phyloP scores from a whole-genome alignment of 1,140 invertebrate genomes.

The Drosophila miranda region DNA sequence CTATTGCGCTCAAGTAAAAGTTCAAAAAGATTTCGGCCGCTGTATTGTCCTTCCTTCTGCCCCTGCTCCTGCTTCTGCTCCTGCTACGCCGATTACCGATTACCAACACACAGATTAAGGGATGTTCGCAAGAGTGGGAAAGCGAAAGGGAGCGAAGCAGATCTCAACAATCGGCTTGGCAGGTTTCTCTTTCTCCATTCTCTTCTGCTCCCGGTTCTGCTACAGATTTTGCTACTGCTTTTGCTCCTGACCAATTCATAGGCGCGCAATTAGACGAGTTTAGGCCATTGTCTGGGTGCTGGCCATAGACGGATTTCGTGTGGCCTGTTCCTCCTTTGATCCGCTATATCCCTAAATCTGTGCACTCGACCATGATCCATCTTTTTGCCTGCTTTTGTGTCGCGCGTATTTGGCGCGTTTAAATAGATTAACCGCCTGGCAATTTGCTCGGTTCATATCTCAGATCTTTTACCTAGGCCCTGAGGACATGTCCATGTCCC shows the following conservation, averaged over 20 bases:
- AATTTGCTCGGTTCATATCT: conserved; percentile 74
- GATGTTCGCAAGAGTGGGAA: conserved; percentile 52
- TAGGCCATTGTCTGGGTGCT: conserved; percentile 58
- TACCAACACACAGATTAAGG: conserved; percentile 81
- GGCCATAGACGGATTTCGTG: conserved; percentile 60
- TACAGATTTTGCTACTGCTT: conserved; percentile 4
- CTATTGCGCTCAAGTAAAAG: conserved; percentile 74
- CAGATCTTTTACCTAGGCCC: conserved; percentile 32
- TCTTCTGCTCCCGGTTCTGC: conserved; percentile 10
- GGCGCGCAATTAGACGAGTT: conserved; percentile 78
- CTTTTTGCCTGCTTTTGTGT: conserved; percentile 52
- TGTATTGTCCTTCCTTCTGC: conserved; percentile 42
- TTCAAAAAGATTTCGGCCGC: conserved; percentile 79
- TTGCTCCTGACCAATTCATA: conserved; percentile 39
- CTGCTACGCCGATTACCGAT: conserved; percentile 61
- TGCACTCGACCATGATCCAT: conserved; percentile 65
- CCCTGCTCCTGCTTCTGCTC: conserved; percentile 32
- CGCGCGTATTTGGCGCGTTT: conserved; percentile 81
- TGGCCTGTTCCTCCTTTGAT: conserved; percentile 55
- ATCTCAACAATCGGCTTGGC: no score
- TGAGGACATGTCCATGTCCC: not conserved
- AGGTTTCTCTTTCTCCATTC: conserved; percentile 18
- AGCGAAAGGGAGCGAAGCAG: no score
- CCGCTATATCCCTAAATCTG: conserved; percentile 79
- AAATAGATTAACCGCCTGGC: conserved; percentile 82